Evolutionary conservation across 1,140 invertebrate species (phyloP).

Genomic region (Pogonomyrmex californicus): DNA sequence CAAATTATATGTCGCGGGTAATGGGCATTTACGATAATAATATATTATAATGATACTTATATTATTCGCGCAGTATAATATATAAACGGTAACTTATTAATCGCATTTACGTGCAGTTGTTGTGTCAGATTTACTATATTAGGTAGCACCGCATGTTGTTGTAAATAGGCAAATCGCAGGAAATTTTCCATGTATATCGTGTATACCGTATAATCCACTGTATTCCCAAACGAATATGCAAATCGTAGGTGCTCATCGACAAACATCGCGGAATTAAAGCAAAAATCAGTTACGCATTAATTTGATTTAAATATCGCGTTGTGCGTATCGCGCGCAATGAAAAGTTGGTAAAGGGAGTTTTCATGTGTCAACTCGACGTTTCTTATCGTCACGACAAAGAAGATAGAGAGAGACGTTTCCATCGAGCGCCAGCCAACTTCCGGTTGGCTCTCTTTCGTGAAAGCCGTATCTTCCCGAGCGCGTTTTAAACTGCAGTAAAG

Average conservation of each 20-base stretch:
- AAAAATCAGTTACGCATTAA: neutral
- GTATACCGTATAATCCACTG: slow-evolving; percentile 33
- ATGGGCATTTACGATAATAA: slow-evolving; percentile 60
- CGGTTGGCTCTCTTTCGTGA: slow-evolving; percentile 75
- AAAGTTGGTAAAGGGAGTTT: slow-evolving; percentile 14
- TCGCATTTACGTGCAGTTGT: slow-evolving; percentile 30
- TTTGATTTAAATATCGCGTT: neutral
- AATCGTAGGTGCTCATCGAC: slow-evolving; percentile 26
- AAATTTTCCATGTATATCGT: neutral
- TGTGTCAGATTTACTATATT: slow-evolving; percentile 36
- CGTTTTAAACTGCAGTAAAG: slow-evolving; percentile 57
- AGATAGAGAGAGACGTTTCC: slow-evolving; percentile 71
- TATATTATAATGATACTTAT: slow-evolving; percentile 56
- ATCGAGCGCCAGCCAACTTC: slow-evolving; percentile 75
- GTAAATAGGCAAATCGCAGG: slow-evolving; percentile 28
- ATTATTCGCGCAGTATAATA: slow-evolving; percentile 33
- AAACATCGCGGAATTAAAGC: neutral
- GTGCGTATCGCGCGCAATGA: neutral
- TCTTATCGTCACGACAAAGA: slow-evolving; percentile 58
- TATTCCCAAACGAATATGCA: slow-evolving; percentile 32
- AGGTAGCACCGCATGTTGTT: slow-evolving; percentile 13
- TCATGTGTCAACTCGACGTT: slow-evolving; percentile 37
- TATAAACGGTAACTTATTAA: slow-evolving; percentile 57
- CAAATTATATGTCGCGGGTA: slow-evolving; percentile 51
- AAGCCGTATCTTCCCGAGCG: slow-evolving; percentile 71